phyloP scores from a whole-genome alignment of 2,113 vertebrate species.

The Thryonomys swinderianus region DNA sequence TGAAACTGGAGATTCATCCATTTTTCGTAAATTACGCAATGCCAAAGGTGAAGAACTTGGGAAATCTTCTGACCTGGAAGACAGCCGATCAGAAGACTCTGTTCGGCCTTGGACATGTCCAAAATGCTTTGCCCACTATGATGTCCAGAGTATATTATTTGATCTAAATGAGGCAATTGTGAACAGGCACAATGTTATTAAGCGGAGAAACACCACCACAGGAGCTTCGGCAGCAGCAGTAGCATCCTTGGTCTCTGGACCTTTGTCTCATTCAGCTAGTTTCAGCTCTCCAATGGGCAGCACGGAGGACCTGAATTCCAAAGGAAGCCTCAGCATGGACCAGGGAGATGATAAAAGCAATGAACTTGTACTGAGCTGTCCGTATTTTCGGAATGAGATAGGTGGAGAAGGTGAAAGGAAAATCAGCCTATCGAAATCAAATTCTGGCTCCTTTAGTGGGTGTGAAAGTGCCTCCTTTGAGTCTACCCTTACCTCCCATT shows the following conservation, averaged over 20 bases:
- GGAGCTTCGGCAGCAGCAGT: slow-evolving; percentile 96
- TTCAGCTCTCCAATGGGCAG: slow-evolving; percentile 96
- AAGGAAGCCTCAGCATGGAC: slow-evolving; percentile 93
- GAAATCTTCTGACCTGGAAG: slow-evolving; percentile 92
- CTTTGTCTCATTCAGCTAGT: slow-evolving; percentile 93
- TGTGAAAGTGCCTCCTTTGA: slow-evolving; percentile 93
- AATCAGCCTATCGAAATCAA: slow-evolving; percentile 93
- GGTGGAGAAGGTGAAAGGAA: slow-evolving; percentile 93
- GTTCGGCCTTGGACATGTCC: slow-evolving; percentile 94
- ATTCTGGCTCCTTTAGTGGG: slow-evolving; percentile 91
- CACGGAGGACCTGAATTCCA: slow-evolving; percentile 95
- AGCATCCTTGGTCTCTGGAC: slow-evolving; percentile 90
- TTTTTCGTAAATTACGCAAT: slow-evolving; percentile 96
- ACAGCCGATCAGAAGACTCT: slow-evolving; percentile 92
- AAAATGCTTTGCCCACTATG: slow-evolving; percentile 95
- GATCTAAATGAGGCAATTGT: slow-evolving; percentile 94
- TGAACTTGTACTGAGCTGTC: slow-evolving; percentile 95
- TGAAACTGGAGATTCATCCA: slow-evolving; percentile 96
- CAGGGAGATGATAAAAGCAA: slow-evolving; percentile 96
- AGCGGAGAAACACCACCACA: slow-evolving; percentile 95
- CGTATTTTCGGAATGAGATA: slow-evolving; percentile 97
- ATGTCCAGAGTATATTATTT: slow-evolving; percentile 96
- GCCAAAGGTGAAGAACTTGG: slow-evolving; percentile 93
- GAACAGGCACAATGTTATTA: slow-evolving; percentile 93
- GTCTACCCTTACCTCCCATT: slow-evolving; percentile 93